These are phyloP conservation scores for Drosophila meridionalis DNA, from an alignment of 2,888 invertebrate species.

Conservation along the genomic window DNA sequence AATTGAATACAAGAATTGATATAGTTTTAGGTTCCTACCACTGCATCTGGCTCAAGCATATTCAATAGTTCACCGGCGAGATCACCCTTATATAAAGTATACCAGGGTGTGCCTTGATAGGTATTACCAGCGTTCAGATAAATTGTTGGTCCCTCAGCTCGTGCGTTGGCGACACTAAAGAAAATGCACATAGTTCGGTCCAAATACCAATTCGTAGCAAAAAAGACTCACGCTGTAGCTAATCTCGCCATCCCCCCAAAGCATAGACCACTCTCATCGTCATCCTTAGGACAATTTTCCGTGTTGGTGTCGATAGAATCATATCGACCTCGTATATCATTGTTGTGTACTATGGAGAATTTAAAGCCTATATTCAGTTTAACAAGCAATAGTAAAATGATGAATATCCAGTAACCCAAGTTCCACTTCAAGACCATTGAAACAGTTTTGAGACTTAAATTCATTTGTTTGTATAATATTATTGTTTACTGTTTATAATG, in stretches of 20 bases:
- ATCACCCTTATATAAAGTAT: slow-evolving; percentile 91
- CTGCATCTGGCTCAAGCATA: slow-evolving; percentile 91
- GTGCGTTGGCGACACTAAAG: slow-evolving; percentile 28
- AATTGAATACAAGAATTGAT: neutral
- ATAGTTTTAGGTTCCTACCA: slow-evolving; percentile 86
- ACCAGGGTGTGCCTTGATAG: slow-evolving; percentile 94
- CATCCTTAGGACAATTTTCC: slow-evolving; percentile 86
- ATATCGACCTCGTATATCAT: slow-evolving; percentile 94
- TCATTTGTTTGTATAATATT: neutral
- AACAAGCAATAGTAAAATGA: slow-evolving; percentile 10
- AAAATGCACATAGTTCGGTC: neutral
- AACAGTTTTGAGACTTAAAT: neutral
- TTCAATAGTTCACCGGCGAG: slow-evolving; percentile 92
- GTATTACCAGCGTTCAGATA: slow-evolving; percentile 95
- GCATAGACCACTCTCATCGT: slow-evolving; percentile 87
- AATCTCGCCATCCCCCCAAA: slow-evolving; percentile 93
- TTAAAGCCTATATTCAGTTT: slow-evolving; percentile 28
- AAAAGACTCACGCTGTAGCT: slow-evolving; percentile 82
- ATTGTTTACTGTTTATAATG: neutral
- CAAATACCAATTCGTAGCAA: neutral
- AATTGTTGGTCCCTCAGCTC: slow-evolving; percentile 78
- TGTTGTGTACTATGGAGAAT: slow-evolving; percentile 90
- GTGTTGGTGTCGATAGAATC: slow-evolving; percentile 90
- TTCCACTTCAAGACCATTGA: slow-evolving; percentile 2
- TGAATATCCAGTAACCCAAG: neutral